Evolutionary conservation across 1,140 invertebrate species (phyloP).

Genomic region (Seison nebaliae): DNA sequence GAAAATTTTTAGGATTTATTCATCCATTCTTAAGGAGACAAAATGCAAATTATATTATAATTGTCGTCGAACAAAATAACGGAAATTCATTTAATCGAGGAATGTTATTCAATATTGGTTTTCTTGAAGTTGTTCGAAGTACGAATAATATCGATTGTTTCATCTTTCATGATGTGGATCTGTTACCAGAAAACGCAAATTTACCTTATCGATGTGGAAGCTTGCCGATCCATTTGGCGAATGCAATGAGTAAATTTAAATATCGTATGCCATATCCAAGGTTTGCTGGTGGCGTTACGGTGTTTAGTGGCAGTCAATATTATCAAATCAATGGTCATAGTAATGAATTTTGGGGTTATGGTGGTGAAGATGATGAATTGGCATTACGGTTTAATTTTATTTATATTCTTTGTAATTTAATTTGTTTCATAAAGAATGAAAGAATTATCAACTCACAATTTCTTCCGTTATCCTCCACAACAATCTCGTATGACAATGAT

Average conservation of each 20-base stretch:
- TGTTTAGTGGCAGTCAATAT: slow-evolving; percentile 16
- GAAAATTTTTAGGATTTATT: slow-evolving; percentile 20
- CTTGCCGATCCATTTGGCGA: slow-evolving; percentile 5
- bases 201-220: too few species aligned
- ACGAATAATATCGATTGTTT: slow-evolving; percentile 44
- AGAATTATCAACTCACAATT: too few species aligned
- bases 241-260: slow-evolving; percentile 7
- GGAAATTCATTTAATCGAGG: slow-evolving; percentile 50
- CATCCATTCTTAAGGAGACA: slow-evolving; percentile 3
- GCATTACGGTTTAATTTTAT: too few species aligned
- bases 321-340: slow-evolving; percentile 15
- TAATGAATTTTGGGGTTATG: slow-evolving; percentile 17
- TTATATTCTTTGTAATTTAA: too few species aligned
- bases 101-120: slow-evolving; percentile 79
- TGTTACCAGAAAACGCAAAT: slow-evolving; percentile 8
- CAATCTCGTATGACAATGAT: too few species aligned
- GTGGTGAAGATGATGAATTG: slow-evolving; percentile 20
- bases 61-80: background rate
- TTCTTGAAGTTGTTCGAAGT: slow-evolving; percentile 43
- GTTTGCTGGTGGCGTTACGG: slow-evolving; percentile 16
- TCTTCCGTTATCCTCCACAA: too few species aligned
- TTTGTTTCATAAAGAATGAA: too few species aligned
- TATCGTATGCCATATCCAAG: slow-evolving; percentile 1
- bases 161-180: slow-evolving; percentile 47
- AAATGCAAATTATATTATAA: slow-evolving; percentile 1